phyloP scores from a whole-genome alignment of 2,888 invertebrate species.

The Caenorhabditis afra region DNA sequence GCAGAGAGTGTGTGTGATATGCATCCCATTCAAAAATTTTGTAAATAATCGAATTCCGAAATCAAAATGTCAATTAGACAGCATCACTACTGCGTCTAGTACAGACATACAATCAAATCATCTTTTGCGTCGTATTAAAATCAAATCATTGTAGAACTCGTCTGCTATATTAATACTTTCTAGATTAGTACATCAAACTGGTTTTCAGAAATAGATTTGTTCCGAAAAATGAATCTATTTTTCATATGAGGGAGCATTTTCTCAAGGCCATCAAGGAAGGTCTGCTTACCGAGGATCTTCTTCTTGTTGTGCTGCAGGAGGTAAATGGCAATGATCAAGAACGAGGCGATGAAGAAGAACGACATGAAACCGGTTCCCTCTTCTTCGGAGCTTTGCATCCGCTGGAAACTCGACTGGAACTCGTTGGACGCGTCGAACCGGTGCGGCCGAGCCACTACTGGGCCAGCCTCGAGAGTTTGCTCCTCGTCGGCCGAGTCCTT shows the following conservation, averaged over 20 bases:
- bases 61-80: too few species aligned
- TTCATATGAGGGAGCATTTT: too few species aligned
- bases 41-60: too few species aligned
- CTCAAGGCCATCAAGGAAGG: too few species aligned
- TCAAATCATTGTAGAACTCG: too few species aligned
- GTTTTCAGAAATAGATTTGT: too few species aligned
- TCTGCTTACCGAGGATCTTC: conserved; percentile 59
- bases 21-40: not conserved
- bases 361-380: conserved; percentile 58
- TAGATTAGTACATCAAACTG: too few species aligned
- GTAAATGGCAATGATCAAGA: conserved; percentile 58
- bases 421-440: conserved; percentile 36
- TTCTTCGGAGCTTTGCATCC: conserved; percentile 27
- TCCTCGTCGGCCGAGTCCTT: conserved; percentile 54
- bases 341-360: conserved; percentile 50
- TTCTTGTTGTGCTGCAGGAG: conserved; percentile 69
- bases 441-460: conserved; percentile 32
- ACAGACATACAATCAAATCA: too few species aligned
- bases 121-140: too few species aligned
- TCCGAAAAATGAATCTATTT: too few species aligned
- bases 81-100: too few species aligned
- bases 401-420: conserved; percentile 26
- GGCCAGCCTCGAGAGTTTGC: conserved; percentile 49
- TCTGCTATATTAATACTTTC: too few species aligned
- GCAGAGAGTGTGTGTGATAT: not conserved